These are phyloP conservation scores for Rhea americana DNA, from an alignment of 2,113 vertebrate species.

Conservation along the genomic window DNA sequence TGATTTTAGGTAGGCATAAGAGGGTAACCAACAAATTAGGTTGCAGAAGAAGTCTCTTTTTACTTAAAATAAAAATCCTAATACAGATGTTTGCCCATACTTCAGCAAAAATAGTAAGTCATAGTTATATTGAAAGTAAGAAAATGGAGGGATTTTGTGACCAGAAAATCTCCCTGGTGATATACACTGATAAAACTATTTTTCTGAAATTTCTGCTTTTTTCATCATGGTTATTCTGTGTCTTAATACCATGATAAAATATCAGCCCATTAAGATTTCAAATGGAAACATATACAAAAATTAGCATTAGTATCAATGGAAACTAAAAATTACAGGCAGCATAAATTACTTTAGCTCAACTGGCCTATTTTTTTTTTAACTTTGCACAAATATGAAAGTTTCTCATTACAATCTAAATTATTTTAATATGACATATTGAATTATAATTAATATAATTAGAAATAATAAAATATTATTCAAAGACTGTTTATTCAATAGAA, in stretches of 20 bases:
- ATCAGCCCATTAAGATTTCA: slow-evolving; percentile 15
- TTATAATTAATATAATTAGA: slow-evolving; percentile 68
- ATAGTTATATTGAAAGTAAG: background rate
- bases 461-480: slow-evolving; percentile 57
- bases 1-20: background rate
- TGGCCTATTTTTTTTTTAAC: slow-evolving; percentile 10
- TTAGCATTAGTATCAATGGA: slow-evolving; percentile 30
- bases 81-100: background rate
- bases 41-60: background rate
- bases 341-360: slow-evolving; percentile 40
- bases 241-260: background rate
- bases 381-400: slow-evolving; percentile 26
- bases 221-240: background rate
- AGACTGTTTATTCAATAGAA: slow-evolving; percentile 55
- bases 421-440: slow-evolving; percentile 58
- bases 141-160: background rate
- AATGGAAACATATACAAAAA: slow-evolving; percentile 29
- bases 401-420: slow-evolving; percentile 56
- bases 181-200: background rate
- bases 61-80: background rate
- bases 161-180: background rate
- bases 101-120: background rate
- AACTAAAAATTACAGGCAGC: slow-evolving; percentile 38
- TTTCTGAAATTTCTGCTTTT: background rate
- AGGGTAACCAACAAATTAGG: background rate